Base-by-base conservation (phyloP, 2,888 invertebrate species). In the Schizotus pectinicornis region DNA sequence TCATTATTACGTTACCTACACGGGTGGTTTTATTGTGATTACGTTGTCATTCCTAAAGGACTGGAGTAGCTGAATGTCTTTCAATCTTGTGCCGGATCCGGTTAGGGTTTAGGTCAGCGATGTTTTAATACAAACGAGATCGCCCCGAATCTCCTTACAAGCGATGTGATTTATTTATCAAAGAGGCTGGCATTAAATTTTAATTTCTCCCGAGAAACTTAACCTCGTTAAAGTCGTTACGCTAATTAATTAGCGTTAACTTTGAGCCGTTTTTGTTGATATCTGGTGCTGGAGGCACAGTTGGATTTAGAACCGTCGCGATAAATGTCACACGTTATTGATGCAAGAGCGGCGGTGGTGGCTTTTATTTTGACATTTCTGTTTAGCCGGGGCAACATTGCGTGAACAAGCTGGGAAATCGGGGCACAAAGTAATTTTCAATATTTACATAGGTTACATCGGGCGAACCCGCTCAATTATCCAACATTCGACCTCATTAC, bases 1-100 rank as follows among this genome's bases (percentile, higher is more conserved):
- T 68, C 70, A 69, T 72, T 73, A 69, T 68, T 67, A 63, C 62
- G 59, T 66, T 67, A 64, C 66, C 66, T 67, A 63, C 59, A 62
- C 63, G 63, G 67, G 56, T 63, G 64, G 62, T 68, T 71, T 70
- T 70, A 70, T 71, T 67, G 68, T 70, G 71, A 71, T 70, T 71
- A 67, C 67, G 60, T 65, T 66, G 68, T 67, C 65, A 64, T 63
- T 61, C 55, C 38, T 48, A 39, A 52, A 41, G 60, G 50, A 59
- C 58, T 57, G 54, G 51, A 54, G 53, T 55, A 39, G 35, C 56
- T 47, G 61, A 60, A 62, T 54, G 62, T 41, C 57, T 56, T 63
- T 61, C 62, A 61, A 64, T 65, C 61, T 64, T 54, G 56, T 55
- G 36, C 31, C 34, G 50, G 53, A 48, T 56, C 53, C 58, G 55